phyloP scores from a whole-genome alignment of 1,140 invertebrate species.

The Campoletis sonorensis region DNA sequence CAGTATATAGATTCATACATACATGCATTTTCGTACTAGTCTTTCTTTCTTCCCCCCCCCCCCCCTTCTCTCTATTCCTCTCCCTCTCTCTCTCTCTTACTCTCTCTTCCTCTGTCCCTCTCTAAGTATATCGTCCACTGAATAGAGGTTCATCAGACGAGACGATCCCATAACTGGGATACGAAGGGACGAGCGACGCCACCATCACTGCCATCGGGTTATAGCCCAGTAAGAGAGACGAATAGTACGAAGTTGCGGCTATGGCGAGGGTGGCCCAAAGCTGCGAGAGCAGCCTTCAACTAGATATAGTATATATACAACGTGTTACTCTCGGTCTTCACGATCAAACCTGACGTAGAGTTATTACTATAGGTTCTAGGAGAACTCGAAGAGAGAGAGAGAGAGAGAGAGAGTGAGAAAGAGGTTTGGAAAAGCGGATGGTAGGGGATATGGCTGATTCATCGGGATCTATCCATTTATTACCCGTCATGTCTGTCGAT shows the following conservation, averaged over 20 bases:
- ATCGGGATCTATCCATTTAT: constrained; percentile 36
- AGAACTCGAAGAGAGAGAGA: not conserved
- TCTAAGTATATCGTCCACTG: constrained; percentile 33
- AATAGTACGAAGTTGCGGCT: constrained; percentile 36
- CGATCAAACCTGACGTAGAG: constrained; percentile 42
- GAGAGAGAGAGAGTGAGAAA: not conserved
- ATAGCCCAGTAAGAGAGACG: constrained; percentile 42
- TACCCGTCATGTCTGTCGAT: constrained; percentile 31
- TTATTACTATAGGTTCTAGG: constrained; percentile 22
- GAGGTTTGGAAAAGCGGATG: not conserved
- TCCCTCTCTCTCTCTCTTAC: not conserved
- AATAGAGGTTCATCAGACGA: constrained; percentile 52
- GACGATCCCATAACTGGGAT: constrained; percentile 44
- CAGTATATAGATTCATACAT: no score
- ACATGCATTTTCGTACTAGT: no score
- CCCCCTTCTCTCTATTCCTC: not conserved
- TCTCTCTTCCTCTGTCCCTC: not conserved
- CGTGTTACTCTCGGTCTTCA: constrained; percentile 41
- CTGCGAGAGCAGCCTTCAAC: constrained; percentile 1
- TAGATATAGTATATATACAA: constrained; percentile 2
- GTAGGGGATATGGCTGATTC: constrained; percentile 19
- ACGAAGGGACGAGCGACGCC: constrained; percentile 28
- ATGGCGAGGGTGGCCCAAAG: not conserved
- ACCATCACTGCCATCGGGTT: constrained; percentile 26
- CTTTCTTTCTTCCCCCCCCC: not conserved